These are phyloP conservation scores for Tiliacea aurago DNA, from an alignment of 2,888 invertebrate species.

Conservation along the genomic window DNA sequence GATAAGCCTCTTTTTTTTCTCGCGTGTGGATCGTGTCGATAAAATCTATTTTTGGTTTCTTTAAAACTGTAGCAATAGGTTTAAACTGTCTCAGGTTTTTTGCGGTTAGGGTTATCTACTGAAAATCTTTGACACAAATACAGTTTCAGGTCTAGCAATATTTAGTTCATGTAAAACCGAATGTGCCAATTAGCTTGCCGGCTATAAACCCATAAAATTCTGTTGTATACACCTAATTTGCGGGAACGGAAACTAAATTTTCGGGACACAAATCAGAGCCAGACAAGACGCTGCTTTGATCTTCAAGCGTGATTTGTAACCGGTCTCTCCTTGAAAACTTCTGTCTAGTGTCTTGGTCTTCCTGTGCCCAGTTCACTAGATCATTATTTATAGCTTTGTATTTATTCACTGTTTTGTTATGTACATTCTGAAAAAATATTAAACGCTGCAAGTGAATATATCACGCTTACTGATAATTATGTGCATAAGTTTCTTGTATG, in stretches of 20 bases:
- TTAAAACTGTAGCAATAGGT: constrained; percentile 16
- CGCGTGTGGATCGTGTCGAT: constrained; percentile 36
- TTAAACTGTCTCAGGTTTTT: constrained; percentile 4
- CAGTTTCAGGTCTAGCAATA: not conserved
- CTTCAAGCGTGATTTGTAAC: constrained; percentile 63
- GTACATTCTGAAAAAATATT: not conserved
- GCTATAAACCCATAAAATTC: constrained; percentile 43
- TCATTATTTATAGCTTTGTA: constrained; percentile 29
- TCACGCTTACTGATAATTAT: not conserved
- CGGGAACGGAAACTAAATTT: constrained; percentile 59
- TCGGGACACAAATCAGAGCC: constrained; percentile 60
- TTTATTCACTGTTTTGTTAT: not conserved
- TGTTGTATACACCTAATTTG: constrained; percentile 46
- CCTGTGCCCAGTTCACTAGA: constrained; percentile 16
- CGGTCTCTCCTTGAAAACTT: constrained; percentile 33
- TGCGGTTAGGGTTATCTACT: not conserved
- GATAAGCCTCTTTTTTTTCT: constrained; percentile 34
- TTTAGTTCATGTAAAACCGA: constrained; percentile 8
- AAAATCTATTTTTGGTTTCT: constrained; percentile 48
- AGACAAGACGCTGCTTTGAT: constrained; percentile 65
- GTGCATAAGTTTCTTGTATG: not conserved
- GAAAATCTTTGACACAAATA: not conserved
- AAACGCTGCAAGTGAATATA: not conserved
- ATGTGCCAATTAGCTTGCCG: not conserved
- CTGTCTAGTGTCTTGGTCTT: constrained; percentile 38